Evolutionary conservation across 2,888 invertebrate species (phyloP), one percentile per base, ranked within the genome.

Genomic region (Choristoneura rosaceana): DNA sequence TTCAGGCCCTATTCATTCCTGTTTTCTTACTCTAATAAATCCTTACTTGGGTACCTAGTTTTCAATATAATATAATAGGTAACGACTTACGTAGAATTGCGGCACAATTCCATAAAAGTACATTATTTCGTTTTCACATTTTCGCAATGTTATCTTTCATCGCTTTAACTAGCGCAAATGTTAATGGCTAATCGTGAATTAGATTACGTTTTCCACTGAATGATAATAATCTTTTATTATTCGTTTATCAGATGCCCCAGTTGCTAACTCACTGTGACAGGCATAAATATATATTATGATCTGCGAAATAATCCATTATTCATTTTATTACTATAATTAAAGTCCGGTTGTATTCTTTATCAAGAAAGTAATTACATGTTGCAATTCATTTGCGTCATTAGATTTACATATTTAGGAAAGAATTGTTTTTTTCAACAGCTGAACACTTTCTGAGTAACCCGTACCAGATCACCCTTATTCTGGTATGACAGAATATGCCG

Each of bases 211-310:
- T 55, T 17, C 55, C 59, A 45, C 15, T 25, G 12, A 68, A 71
- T 38, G 58, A 67, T 55, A n/a, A 4, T 5, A 62, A 58, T 60
- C 71, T 67, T 34, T 60, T 45, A 47, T 63, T 45, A 8, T 45
- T 47, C 43, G n/a, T 34, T 62, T 73, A 73, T 73, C 71, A 50
- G 71, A 64, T 73, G 71, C 7, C 58, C 67, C 17, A 68, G 33
- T 68, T 71, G 71, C 68, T 63, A 43, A 63, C 14, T 59, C 62
- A 63, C 15, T 61, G 63, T 73, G 33, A 63, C 61, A 45, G n/a
- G 43, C 55, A 58, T 45, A 12, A 69, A 50, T 25, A 1, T 25
- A 25, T 5, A 43, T n/a, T 68, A 61, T 68, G 62, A 68, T 71
- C 50, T 63, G 63, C 71, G 7, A 68, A 59, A 62, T 55, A 55